Conservation (phyloP, 2,797 vertebrate species). For the Cercopithecus mitis region DNA sequence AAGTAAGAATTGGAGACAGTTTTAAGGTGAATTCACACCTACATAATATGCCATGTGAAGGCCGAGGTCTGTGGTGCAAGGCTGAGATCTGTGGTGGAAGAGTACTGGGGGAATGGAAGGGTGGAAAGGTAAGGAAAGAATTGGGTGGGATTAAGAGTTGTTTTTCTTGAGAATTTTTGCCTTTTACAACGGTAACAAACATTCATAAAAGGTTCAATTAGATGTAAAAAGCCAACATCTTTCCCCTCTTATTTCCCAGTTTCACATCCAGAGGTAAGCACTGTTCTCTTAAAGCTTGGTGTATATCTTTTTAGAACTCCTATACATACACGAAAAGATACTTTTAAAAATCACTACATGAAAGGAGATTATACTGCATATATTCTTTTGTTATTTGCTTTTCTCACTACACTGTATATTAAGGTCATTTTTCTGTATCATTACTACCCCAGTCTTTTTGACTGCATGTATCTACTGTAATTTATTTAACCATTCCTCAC, state of each 20-base stretch:
- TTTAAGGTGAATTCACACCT: background rate
- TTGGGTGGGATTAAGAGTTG: background rate
- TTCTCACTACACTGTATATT: background rate
- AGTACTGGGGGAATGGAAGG: background rate
- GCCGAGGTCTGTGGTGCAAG: background rate
- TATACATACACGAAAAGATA: background rate
- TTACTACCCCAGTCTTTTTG: background rate
- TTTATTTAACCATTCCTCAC: background rate
- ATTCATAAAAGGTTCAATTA: slow-evolving; percentile 24
- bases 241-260: background rate
- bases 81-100: background rate
- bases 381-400: background rate
- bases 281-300: slow-evolving; percentile 13
- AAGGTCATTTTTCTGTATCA: background rate
- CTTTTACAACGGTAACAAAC: slow-evolving; percentile 48
- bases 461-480: background rate
- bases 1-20: slow-evolving; percentile 41
- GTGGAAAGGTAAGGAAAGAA: slow-evolving; percentile 54
- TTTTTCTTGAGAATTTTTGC: slow-evolving; percentile 9
- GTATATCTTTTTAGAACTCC: slow-evolving; percentile 21
- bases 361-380: background rate
- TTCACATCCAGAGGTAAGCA: slow-evolving; percentile 24
- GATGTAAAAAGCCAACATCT: background rate
- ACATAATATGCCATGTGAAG: background rate
- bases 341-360: background rate